Evolutionary conservation across 2,797 vertebrate genomes (phyloP).

Genomic region (Tapera naevia): DNA sequence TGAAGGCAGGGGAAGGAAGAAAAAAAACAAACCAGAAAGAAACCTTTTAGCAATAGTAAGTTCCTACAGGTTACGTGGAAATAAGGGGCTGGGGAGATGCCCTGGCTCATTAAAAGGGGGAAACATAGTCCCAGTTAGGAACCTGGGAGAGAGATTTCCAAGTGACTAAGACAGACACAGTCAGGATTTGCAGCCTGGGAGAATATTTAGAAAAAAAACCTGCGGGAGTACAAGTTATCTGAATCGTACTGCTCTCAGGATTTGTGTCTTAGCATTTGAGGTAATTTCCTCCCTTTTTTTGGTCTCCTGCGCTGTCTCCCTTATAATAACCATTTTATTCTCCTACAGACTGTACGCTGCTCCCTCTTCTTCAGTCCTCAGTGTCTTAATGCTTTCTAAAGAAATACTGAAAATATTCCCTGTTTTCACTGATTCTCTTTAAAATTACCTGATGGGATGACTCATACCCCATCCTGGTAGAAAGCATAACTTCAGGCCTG

Average conservation of each 20-base stretch:
- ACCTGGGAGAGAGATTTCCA: neutral
- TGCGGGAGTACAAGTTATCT: neutral
- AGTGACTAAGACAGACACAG: too few relatives aligned
- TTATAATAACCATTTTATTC: neutral
- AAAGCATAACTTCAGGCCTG: neutral
- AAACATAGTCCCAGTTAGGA: neutral
- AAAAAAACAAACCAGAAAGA: too few relatives aligned
- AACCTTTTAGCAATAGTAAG: neutral
- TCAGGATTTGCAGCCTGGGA: neutral
- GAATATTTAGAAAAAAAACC: neutral
- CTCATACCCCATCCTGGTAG: neutral
- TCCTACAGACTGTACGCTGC: neutral
- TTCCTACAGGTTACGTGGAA: neutral
- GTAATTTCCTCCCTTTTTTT: neutral
- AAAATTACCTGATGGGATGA: neutral
- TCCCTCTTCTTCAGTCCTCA: neutral
- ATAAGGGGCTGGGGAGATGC: neutral
- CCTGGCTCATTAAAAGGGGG: rapidly evolving
- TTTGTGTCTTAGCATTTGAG: neutral
- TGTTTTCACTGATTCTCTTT: neutral
- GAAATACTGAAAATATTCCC: neutral
- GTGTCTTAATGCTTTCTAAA: neutral
- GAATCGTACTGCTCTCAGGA: neutral
- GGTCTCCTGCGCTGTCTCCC: neutral
- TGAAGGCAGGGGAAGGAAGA: neutral